Conservation (phyloP, 2,113 vertebrate genomes). For the Plecotus auritus region DNA sequence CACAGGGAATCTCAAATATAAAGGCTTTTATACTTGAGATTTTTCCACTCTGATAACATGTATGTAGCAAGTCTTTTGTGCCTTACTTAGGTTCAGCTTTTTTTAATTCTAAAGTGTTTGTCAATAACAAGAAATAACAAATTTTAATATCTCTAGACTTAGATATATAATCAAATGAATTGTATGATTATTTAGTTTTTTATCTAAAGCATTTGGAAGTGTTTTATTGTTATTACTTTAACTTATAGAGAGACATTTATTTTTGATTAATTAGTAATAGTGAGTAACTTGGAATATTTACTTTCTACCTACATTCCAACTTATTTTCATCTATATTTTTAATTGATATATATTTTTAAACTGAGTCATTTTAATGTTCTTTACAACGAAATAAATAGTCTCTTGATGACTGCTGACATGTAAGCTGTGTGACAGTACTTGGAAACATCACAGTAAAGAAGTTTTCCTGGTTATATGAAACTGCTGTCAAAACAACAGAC, state of each 20-base stretch:
- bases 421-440: no score
- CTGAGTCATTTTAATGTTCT: background rate
- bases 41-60: background rate
- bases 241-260: background rate
- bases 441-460: background rate
- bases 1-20: slow-evolving; percentile 18
- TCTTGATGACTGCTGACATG: background rate
- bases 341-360: background rate
- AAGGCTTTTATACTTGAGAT: background rate
- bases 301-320: background rate
- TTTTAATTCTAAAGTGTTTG: slow-evolving; percentile 39
- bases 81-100: slow-evolving; percentile 33
- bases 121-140: slow-evolving; percentile 49
- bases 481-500: background rate
- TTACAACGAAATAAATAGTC: background rate
- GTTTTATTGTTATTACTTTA: slow-evolving; percentile 24
- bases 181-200: slow-evolving; percentile 51
- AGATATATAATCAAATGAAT: slow-evolving; percentile 38
- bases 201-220: background rate
- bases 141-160: background rate
- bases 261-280: background rate
- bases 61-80: background rate
- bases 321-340: background rate
- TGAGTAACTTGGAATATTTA: slow-evolving; percentile 21
- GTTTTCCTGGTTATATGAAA: background rate